phyloP scores from a whole-genome alignment of 2,797 vertebrate species.

The Columba guinea region DNA sequence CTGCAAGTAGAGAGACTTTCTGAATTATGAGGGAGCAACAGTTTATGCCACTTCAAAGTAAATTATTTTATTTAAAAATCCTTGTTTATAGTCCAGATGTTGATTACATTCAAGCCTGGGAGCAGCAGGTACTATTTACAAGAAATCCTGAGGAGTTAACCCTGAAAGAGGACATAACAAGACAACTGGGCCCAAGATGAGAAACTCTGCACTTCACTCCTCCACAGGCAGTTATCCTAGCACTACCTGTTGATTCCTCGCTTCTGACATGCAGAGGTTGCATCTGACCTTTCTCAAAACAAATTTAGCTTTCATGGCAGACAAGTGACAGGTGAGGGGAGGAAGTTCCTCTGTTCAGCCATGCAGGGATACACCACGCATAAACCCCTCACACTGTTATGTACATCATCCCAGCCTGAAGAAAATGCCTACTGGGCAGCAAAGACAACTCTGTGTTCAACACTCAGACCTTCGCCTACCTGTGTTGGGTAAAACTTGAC shows the following conservation, averaged over 20 bases:
- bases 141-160: slow-evolving; percentile 26
- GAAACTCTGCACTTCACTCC: not conserved
- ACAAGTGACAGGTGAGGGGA: not conserved
- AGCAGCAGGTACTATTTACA: slow-evolving; percentile 56
- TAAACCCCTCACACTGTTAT: rapidly evolving
- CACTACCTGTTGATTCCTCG: not conserved
- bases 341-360: not conserved
- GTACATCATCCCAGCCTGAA: not conserved
- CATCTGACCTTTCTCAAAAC: not conserved
- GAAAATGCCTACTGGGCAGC: not conserved
- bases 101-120: not conserved
- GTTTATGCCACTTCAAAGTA: slow-evolving; percentile 35
- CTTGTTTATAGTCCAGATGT: not conserved
- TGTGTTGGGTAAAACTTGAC: not conserved
- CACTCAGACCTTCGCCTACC: not conserved
- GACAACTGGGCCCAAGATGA: not conserved
- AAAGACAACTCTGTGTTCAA: not conserved
- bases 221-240: not conserved
- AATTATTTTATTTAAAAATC: slow-evolving; percentile 16
- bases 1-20: not conserved
- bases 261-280: not conserved
- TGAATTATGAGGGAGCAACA: slow-evolving; percentile 4
- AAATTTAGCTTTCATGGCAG: not conserved
- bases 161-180: not conserved
- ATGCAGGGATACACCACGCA: not conserved